A percentile compares a stretch with the other conserved stretches of the same genome.
phyloP scores from a whole-genome alignment of 2,797 vertebrate species.

The Hydrolagus colliei region DNA sequence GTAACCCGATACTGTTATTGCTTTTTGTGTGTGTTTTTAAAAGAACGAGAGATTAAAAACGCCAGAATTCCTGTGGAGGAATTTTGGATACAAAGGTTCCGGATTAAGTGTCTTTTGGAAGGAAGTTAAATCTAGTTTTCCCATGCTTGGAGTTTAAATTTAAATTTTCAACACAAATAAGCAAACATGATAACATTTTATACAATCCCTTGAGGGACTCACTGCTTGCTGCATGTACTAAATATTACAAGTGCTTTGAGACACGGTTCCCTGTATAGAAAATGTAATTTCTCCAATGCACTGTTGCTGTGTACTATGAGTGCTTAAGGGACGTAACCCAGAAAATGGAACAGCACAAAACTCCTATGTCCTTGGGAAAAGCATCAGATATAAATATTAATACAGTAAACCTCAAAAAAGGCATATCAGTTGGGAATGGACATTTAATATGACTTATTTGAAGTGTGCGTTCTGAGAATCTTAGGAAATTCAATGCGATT shows the following conservation, averaged over 20 bases:
- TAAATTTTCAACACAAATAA: slow-evolving; percentile 12
- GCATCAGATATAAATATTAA: too few species aligned
- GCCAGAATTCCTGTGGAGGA: not conserved
- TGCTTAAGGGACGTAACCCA: not conserved
- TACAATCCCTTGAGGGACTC: not conserved
- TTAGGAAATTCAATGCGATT: too few species aligned
- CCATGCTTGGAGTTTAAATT: slow-evolving; percentile 13
- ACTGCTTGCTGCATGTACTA: not conserved
- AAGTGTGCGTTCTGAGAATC: too few species aligned
- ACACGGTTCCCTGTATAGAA: not conserved
- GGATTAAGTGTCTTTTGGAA: not conserved
- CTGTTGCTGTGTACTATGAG: not conserved
- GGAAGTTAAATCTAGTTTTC: slow-evolving; percentile 18
- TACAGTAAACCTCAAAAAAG: too few species aligned
- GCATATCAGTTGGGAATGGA: too few species aligned
- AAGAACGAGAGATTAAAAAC: not conserved
- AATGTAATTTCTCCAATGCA: not conserved
- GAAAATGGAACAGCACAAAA: too few species aligned
- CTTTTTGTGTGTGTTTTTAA: too few species aligned
- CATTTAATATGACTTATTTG: too few species aligned
- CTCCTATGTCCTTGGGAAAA: too few species aligned
- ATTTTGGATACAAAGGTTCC: not conserved
- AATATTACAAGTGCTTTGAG: not conserved
- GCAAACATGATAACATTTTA: not conserved
- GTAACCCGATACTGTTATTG: slow-evolving; percentile 12